Conservation (phyloP, 2,888 invertebrate genomes). For the Bembecia ichneumoniformis region DNA sequence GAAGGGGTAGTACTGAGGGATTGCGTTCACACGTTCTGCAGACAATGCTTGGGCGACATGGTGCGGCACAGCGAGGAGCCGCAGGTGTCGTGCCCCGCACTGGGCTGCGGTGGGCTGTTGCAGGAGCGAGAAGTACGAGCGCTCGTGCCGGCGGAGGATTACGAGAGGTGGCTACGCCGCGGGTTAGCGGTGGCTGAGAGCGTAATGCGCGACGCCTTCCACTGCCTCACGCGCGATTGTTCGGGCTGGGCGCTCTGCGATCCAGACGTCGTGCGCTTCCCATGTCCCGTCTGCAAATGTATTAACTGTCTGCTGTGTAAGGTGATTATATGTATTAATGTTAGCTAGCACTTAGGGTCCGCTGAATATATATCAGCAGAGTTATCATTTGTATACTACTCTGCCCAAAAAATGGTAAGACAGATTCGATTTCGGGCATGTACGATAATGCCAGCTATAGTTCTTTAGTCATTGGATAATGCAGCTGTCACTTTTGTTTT, state of each 20-base stretch:
- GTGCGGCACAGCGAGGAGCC: slow-evolving; percentile 84
- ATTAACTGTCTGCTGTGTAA: slow-evolving; percentile 90
- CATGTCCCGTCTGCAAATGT: slow-evolving; percentile 85
- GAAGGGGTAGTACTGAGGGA: slow-evolving; percentile 86
- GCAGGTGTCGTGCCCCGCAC: slow-evolving; percentile 85
- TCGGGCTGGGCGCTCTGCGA: slow-evolving; percentile 92
- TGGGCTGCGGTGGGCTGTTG: slow-evolving; percentile 81
- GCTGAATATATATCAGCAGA: too few species aligned
- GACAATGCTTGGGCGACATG: slow-evolving; percentile 78
- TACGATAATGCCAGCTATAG: too few species aligned
- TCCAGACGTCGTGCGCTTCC: slow-evolving; percentile 86
- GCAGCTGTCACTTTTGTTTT: too few species aligned
- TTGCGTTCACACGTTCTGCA: slow-evolving; percentile 91
- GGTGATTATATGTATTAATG: slow-evolving; percentile 55
- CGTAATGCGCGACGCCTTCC: slow-evolving; percentile 84
- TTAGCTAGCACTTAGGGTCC: too few species aligned
- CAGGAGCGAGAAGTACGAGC: slow-evolving; percentile 86
- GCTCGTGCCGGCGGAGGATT: slow-evolving; percentile 80
- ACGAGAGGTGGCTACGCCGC: slow-evolving; percentile 84
- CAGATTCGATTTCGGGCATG: too few species aligned
- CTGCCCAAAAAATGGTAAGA: too few species aligned
- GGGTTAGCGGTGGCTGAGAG: slow-evolving; percentile 87
- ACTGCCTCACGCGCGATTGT: slow-evolving; percentile 92
- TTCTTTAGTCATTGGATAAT: too few species aligned
- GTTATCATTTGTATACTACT: too few species aligned